Percentiles rank a stretch among this genome's conserved stretches.
Evolutionary conservation across 2,888 invertebrate genomes (phyloP).

Genomic region (Patella ulyssiponensis): DNA sequence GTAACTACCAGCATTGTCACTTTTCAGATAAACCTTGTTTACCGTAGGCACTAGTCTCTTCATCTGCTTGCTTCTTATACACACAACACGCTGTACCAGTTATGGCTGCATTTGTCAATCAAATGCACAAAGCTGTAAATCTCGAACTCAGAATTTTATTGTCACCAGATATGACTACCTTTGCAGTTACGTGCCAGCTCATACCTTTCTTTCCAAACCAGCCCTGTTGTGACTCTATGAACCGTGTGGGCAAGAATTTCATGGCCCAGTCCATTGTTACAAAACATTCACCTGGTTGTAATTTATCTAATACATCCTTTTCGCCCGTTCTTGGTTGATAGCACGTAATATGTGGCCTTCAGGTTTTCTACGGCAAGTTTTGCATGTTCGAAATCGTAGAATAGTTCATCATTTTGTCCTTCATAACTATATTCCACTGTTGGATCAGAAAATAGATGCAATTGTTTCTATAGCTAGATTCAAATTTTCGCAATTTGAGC

Average conservation of each 20-base stretch:
- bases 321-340: background rate
- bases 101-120: too few species aligned
- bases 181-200: too few species aligned
- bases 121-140: too few species aligned
- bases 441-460: background rate
- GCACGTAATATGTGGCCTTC: background rate
- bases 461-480: background rate
- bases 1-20: too few species aligned
- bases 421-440: background rate
- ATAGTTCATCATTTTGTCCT: background rate
- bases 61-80: too few species aligned
- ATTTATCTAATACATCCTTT: background rate
- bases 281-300: background rate
- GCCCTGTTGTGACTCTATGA: background rate
- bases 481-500: background rate
- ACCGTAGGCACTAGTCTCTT: too few species aligned
- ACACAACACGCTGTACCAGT: too few species aligned
- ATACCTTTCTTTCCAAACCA: too few species aligned
- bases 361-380: background rate
- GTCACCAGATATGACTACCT: too few species aligned
- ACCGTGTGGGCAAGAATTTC: background rate
- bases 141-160: too few species aligned
- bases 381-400: background rate
- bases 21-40: too few species aligned
- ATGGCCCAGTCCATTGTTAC: background rate